Evolutionary conservation across 1,140 invertebrate species (phyloP).

Genomic region (Melanaphis sacchari): DNA sequence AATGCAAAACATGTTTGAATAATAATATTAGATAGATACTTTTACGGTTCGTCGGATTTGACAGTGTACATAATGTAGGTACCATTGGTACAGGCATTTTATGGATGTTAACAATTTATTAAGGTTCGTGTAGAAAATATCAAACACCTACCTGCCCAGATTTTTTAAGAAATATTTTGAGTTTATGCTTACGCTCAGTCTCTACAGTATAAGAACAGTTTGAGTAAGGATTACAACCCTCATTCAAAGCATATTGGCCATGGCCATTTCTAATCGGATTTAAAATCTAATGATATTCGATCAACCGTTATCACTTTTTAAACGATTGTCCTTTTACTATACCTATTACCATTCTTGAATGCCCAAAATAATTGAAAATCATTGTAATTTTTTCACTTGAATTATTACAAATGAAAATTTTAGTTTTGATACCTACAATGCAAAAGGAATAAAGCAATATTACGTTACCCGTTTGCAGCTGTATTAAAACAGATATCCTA

Average conservation of each 20-base stretch:
- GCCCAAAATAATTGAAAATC: slow-evolving; percentile 31
- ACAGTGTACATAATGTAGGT: background rate
- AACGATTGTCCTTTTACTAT: background rate
- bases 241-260: background rate
- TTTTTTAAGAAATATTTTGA: background rate
- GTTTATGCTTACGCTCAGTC: background rate
- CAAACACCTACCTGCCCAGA: background rate
- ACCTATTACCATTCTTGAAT: background rate
- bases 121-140: background rate
- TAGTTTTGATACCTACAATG: background rate
- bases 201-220: background rate
- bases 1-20: background rate
- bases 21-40: background rate
- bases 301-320: background rate
- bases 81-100: background rate
- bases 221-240: slow-evolving; percentile 19
- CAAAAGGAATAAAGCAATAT: background rate
- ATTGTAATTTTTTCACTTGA: background rate
- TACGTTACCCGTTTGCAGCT: background rate
- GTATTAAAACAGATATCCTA: background rate
- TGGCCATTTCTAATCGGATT: slow-evolving; percentile 36
- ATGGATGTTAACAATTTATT: background rate
- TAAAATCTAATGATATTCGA: slow-evolving; percentile 30
- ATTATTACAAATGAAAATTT: background rate
- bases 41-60: background rate